phyloP scores from a whole-genome alignment of 2,113 vertebrate species.

The Callipepla californica region DNA sequence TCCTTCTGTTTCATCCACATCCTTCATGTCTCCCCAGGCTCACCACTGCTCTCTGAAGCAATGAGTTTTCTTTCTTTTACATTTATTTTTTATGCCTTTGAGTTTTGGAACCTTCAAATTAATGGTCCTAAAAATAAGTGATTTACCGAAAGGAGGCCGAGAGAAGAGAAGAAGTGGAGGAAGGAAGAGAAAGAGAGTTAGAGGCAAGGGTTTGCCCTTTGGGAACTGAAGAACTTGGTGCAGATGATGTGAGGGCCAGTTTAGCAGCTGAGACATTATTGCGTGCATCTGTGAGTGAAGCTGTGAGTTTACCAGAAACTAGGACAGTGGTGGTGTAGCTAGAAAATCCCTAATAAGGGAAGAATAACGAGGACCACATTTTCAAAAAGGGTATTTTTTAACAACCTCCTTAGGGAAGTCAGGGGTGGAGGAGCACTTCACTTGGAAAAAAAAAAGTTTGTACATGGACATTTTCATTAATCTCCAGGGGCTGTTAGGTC shows the following conservation, averaged over 20 bases:
- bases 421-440: neutral
- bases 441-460: neutral
- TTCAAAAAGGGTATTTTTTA: conserved; percentile 4
- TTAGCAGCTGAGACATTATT: neutral
- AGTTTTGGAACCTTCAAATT: conserved; percentile 14
- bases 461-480: conserved; percentile 12
- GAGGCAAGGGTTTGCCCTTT: neutral
- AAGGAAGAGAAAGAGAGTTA: neutral
- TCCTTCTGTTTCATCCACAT: conserved; percentile 5
- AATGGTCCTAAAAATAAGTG: conserved; percentile 22
- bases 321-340: neutral
- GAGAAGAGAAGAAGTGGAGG: neutral
- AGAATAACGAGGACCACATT: neutral
- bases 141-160: neutral
- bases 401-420: conserved; percentile 2
- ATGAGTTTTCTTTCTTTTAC: neutral
- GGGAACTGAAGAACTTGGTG: neutral
- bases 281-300: neutral
- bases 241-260: conserved; percentile 14
- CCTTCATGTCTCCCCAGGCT: neutral
- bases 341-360: conserved; percentile 36
- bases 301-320: conserved; percentile 36
- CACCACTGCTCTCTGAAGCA: neutral
- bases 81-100: neutral
- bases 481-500: conserved; percentile 11